Evolutionary conservation across 1,140 invertebrate species (phyloP).

Genomic region (Pteromalus puparum): DNA sequence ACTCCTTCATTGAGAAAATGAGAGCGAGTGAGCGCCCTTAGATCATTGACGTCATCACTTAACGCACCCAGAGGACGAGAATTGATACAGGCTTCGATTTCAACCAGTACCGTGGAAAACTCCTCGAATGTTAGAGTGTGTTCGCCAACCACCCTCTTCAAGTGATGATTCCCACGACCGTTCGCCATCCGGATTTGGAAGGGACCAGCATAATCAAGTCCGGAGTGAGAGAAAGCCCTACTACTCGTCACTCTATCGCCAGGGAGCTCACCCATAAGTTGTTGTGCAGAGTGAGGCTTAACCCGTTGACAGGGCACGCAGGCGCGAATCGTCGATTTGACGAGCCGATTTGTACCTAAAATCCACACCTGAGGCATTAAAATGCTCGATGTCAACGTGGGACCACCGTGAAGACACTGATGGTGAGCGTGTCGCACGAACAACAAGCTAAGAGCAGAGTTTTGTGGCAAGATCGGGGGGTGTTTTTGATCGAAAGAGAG

Average conservation of each 20-base stretch:
- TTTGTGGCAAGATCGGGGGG: neutral
- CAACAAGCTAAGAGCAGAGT: neutral
- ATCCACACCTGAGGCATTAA: neutral
- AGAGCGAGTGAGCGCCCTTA: conserved; percentile 14
- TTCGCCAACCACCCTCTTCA: too few relatives aligned
- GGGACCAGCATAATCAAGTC: conserved; percentile 3
- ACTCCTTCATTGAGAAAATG: neutral
- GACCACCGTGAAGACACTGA: neutral
- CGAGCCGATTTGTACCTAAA: too few relatives aligned
- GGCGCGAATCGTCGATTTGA: too few relatives aligned
- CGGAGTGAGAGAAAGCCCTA: neutral
- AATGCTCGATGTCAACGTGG: neutral
- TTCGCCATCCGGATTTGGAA: neutral
- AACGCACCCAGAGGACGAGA: conserved; percentile 50
- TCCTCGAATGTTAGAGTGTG: too few relatives aligned
- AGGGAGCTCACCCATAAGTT: neutral
- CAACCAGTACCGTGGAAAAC: too few relatives aligned
- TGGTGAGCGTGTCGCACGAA: neutral
- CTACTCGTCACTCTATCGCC: neutral
- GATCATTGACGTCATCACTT: neutral
- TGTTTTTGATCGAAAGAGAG: neutral
- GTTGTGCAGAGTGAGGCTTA: neutral
- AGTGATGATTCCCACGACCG: neutral
- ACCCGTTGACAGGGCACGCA: neutral
- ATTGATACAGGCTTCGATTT: conserved; percentile 58